Evolutionary conservation across 2,888 invertebrate species (phyloP).

Genomic region (Drepanosiphum platanoidis): DNA sequence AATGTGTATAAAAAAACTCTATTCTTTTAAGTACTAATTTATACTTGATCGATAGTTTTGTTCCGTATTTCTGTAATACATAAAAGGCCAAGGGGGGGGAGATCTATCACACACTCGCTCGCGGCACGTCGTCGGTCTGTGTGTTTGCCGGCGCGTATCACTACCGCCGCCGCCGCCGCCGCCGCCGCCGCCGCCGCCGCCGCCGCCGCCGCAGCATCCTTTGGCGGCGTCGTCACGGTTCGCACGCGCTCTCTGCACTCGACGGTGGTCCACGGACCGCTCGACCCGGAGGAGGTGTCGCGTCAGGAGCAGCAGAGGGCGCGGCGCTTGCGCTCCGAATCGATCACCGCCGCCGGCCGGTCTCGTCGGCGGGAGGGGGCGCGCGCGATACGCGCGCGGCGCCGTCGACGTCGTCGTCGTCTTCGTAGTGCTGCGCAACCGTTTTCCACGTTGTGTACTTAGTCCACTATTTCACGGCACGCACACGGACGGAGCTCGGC

Average conservation of each 20-base stretch:
- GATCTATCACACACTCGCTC: no score
- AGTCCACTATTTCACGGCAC: not conserved
- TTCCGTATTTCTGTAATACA: no score
- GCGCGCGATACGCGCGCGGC: not conserved
- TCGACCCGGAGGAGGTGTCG: not conserved
- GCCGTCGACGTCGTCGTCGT: not conserved
- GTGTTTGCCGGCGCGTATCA: not conserved
- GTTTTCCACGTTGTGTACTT: not conserved
- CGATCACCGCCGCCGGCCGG: conserved; percentile 9
- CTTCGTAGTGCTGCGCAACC: not conserved
- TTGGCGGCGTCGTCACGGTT: no score
- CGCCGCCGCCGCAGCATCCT: no score
- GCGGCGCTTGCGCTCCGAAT: conserved; percentile 30
- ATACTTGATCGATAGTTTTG: no score
- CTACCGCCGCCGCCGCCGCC: not conserved
- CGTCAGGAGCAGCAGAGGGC: not conserved
- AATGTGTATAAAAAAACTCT: no score
- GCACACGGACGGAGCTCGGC: no score
- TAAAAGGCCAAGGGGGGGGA: no score
- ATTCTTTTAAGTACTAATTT: no score
- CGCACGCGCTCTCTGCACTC: not conserved
- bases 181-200: no score
- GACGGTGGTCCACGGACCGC: conserved; percentile 2
- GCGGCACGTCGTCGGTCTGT: not conserved
- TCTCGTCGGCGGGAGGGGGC: not conserved